phyloP scores from a whole-genome alignment of 2,888 invertebrate genomes.

The Melanophora roralis region DNA sequence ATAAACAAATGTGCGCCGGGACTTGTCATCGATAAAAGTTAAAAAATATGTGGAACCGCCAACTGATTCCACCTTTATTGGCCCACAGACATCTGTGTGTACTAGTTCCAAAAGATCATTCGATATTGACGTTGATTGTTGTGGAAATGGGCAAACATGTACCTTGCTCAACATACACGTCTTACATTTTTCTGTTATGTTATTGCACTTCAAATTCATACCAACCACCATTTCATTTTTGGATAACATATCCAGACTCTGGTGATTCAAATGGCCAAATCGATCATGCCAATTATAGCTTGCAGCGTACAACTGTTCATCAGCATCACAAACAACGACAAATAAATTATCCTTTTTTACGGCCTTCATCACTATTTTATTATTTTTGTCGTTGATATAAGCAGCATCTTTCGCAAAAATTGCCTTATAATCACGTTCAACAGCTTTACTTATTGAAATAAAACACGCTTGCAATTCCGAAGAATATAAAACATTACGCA shows the following conservation, averaged over 20 bases:
- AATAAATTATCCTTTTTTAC: conserved; percentile 21
- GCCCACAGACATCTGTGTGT: conserved; percentile 42
- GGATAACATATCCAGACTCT: conserved; percentile 13
- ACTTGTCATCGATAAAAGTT: conserved; percentile 38
- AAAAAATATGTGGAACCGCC: conserved; percentile 20
- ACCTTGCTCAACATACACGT: conserved; percentile 35
- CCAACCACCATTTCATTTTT: conserved; percentile 34
- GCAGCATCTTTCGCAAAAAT: too few species aligned
- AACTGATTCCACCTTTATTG: too few species aligned
- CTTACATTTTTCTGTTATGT: conserved; percentile 11
- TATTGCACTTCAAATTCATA: conserved; percentile 1
- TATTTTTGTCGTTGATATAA: too few species aligned
- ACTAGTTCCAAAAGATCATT: conserved; percentile 35
- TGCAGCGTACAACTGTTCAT: too few species aligned
- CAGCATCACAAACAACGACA: conserved; percentile 27
- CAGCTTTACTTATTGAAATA: conserved; percentile 33
- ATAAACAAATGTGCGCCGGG: too few species aligned
- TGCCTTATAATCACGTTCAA: too few species aligned
- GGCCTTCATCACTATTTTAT: too few species aligned
- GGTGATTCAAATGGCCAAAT: conserved; percentile 30
- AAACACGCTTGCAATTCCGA: conserved; percentile 40
- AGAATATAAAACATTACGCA: conserved; percentile 29
- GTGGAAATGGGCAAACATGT: conserved; percentile 30
- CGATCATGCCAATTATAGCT: conserved; percentile 37
- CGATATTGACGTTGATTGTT: conserved; percentile 9